Base-by-base conservation (phyloP, 2,888 invertebrate genomes). In the Labia minor region DNA sequence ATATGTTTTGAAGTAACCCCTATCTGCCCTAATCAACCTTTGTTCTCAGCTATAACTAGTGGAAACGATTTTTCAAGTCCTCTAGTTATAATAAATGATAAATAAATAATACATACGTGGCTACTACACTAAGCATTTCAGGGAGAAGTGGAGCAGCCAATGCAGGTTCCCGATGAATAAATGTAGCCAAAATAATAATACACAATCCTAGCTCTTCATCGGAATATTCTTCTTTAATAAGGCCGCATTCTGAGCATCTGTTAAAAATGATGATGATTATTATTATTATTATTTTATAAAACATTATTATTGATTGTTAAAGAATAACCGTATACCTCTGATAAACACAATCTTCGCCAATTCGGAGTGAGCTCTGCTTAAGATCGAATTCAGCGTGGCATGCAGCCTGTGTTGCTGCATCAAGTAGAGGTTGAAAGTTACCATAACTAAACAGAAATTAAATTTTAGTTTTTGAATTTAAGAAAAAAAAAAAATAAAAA, bases 141-240 rank as follows among this genome's bases (percentile, higher is more conserved):
- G 97, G 95, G 69, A 99, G 79, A 74, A 95, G 82, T 0, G 93
- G 91, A 1, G 98, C 97, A n/a, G 98, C 97, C 71, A 92, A 82
- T 1, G 90, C 86, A 0, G 98, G 96, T 77, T 98, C 97, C 19
- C 98, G 83, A 75, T 98, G 96, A 70, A 99, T 92, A 77, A 95
- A 97, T 0, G 98, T 97, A 21, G 94, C 93, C 70, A 99, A 80
- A 70, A 90, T 90, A 64, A 97, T 92, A 72, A 99, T 91, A 74
- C 95, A 90, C 66, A 98, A 83, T 0, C 95, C 95, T 68, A 97
- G 82, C 76, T 98, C 97, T 76, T 99, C 98, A 76, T 99, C 98
- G 70, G 93, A 95, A 78, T 96, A 98, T 76, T 93, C 89, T 77
- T 96, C 95, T 69, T 87, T 85, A 1, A 88, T 83, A 1, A 88